Evolutionary conservation across 2,113 vertebrate genomes (phyloP).

Genomic region (Ailuropoda melanoleuca): DNA sequence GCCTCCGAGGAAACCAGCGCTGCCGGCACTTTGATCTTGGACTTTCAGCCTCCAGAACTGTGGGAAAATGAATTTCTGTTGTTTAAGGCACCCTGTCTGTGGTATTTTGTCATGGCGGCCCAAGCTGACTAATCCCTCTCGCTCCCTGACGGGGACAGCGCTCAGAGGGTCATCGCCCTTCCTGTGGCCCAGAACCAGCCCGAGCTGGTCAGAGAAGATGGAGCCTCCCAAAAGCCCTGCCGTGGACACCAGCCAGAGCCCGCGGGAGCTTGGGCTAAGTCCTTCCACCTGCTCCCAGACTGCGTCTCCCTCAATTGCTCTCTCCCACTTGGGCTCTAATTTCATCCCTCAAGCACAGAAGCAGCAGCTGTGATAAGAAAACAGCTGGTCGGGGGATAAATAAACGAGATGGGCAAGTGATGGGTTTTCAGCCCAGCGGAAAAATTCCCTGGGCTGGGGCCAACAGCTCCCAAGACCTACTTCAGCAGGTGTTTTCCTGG

Average conservation of each 20-base stretch:
- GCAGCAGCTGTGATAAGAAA: not conserved
- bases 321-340: not conserved
- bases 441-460: not conserved
- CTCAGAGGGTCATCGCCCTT: not conserved
- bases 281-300: not conserved
- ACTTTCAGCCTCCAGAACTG: not conserved
- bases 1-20: not conserved
- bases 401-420: not conserved
- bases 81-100: not conserved
- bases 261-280: not conserved
- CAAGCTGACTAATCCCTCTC: not conserved
- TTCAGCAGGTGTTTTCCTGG: not conserved
- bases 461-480: not conserved
- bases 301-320: not conserved
- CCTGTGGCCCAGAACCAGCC: not conserved
- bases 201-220: not conserved
- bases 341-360: not conserved
- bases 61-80: not conserved
- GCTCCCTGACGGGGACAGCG: not conserved
- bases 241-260: rapidly evolving
- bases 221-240: not conserved
- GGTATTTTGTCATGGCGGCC: not conserved
- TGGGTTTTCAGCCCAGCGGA: not conserved
- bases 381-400: not conserved
- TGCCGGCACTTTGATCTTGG: not conserved